phyloP scores from a whole-genome alignment of 2,797 vertebrate species.

The Pangasius krempfi region DNA sequence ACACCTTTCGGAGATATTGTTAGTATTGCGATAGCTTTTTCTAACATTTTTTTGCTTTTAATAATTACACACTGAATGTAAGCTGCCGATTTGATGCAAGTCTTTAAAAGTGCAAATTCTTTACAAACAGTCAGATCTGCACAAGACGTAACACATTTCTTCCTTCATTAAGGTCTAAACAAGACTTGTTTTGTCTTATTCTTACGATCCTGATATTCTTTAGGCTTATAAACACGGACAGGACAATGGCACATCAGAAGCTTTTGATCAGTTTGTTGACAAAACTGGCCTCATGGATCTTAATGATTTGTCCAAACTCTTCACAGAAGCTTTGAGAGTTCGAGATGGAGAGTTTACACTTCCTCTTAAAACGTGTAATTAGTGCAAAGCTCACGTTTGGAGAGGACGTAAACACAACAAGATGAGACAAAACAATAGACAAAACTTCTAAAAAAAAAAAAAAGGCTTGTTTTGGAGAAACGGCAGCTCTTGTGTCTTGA shows the following conservation, averaged over 20 bases:
- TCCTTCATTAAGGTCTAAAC: no score
- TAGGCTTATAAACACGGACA: conserved; percentile 59
- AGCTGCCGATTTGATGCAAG: not conserved
- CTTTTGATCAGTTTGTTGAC: conserved; percentile 57
- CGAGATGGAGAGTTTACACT: conserved; percentile 65
- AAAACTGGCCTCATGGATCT: conserved; percentile 51
- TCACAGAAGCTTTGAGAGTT: conserved; percentile 64
- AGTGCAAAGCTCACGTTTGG: conserved; percentile 71
- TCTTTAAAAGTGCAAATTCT: not conserved
- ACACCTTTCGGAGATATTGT: not conserved
- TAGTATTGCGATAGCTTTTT: not conserved
- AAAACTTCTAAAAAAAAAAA: not conserved
- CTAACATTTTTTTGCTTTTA: not conserved
- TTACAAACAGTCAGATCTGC: not conserved
- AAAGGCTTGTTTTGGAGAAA: conserved; percentile 60
- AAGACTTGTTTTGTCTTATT: conserved; percentile 13
- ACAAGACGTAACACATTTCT: not conserved
- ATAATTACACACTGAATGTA: not conserved
- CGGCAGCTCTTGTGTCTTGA: conserved; percentile 48
- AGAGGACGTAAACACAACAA: conserved; percentile 65
- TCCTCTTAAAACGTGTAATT: conserved; percentile 73
- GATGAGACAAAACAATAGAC: conserved; percentile 72
- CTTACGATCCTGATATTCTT: conserved; percentile 22
- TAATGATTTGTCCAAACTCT: conserved; percentile 78
- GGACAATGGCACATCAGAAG: conserved; percentile 62